Evolutionary conservation across 2,113 vertebrate species (phyloP).

Genomic region (Cricetomys ansorgei): DNA sequence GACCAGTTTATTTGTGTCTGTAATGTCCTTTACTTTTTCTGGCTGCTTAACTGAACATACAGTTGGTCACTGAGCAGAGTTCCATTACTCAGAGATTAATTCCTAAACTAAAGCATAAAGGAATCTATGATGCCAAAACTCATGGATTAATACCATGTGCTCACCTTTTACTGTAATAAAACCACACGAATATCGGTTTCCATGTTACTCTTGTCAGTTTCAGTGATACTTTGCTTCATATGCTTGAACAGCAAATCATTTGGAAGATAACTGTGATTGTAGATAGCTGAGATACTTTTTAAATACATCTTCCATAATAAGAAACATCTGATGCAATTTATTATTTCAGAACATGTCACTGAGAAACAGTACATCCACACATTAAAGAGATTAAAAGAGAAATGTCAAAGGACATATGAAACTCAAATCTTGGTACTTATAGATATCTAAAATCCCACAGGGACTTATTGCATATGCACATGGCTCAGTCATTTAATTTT

Average conservation of each 20-base stretch:
- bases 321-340: not conserved
- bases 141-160: not conserved
- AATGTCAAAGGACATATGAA: fast-evolving
- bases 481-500: fast-evolving
- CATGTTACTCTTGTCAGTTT: not conserved
- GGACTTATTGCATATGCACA: not conserved
- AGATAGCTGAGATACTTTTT: not conserved
- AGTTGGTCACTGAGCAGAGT: not conserved
- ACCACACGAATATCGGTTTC: not conserved
- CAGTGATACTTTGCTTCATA: not conserved
- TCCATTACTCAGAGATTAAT: not conserved
- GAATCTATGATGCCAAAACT: not conserved
- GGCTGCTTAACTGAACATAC: not conserved
- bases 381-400: not conserved
- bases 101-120: not conserved
- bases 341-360: not conserved
- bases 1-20: fast-evolving
- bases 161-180: not conserved
- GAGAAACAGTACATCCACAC: fast-evolving
- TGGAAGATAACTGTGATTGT: not conserved
- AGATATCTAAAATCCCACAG: not conserved
- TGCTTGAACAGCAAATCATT: not conserved
- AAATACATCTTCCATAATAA: not conserved
- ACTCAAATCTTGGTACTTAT: not conserved
- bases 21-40: not conserved